These are phyloP conservation scores for Rhinoderma darwinii DNA, from an alignment of 2,113 vertebrate species.

Conservation along the genomic window DNA sequence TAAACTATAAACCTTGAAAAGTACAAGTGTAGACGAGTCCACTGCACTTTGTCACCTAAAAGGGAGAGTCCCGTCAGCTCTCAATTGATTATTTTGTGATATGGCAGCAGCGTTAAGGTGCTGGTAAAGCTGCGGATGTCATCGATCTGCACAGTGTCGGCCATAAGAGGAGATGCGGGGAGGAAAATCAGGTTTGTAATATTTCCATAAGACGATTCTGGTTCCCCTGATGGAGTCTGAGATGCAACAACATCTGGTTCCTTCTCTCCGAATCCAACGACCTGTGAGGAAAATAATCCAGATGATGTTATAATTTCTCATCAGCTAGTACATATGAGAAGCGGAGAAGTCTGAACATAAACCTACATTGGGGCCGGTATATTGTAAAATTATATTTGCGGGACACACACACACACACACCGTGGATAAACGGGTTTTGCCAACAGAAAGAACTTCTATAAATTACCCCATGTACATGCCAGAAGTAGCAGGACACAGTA, in stretches of 20 bases:
- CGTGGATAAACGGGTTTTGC: too few relatives aligned
- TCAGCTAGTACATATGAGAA: too few relatives aligned
- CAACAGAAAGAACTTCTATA: too few relatives aligned
- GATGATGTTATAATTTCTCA: too few relatives aligned
- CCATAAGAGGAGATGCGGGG: conserved; percentile 73
- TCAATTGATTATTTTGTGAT: conserved; percentile 94
- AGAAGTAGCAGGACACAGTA: too few relatives aligned
- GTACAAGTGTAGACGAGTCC: background rate
- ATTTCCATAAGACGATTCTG: conserved; percentile 77
- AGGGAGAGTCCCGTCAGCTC: background rate
- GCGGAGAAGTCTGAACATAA: too few relatives aligned
- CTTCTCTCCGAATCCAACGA: conserved; percentile 87
- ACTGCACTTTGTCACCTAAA: background rate
- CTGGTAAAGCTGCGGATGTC: conserved; percentile 91
- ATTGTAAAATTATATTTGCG: too few relatives aligned
- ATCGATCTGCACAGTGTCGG: conserved; percentile 74
- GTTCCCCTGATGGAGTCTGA: conserved; percentile 58
- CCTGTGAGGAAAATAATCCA: conserved; percentile 72
- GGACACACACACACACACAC: too few relatives aligned
- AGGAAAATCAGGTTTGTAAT: conserved; percentile 85
- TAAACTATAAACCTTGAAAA: conserved; percentile 10
- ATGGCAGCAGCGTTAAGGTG: conserved; percentile 85
- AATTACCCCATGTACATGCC: too few relatives aligned
- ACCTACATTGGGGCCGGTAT: too few relatives aligned
- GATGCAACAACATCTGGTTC: conserved; percentile 75